A percentile compares a stretch with the other conserved stretches of the same genome.
Evolutionary conservation across 2,797 vertebrate genomes (phyloP).

Genomic region (Petrocephalus schoutedeni): DNA sequence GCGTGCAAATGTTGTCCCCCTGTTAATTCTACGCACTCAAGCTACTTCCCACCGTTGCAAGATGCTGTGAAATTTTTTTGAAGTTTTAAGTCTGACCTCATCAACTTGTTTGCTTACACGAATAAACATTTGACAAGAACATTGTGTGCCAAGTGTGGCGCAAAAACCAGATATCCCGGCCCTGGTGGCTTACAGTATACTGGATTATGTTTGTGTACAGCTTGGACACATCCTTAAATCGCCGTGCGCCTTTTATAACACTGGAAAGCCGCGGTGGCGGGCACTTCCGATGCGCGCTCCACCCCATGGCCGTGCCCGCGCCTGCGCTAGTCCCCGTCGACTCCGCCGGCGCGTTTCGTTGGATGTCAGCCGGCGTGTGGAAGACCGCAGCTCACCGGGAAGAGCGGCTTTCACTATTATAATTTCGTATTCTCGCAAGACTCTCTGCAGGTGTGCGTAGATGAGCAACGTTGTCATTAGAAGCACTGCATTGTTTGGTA

Average conservation of each 20-base stretch:
- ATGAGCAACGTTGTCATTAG: background rate
- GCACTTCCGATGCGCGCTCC: constrained; percentile 6
- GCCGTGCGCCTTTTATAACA: background rate
- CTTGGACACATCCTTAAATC: background rate
- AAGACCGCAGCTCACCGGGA: background rate
- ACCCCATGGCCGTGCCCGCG: background rate
- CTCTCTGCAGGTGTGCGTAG: constrained; percentile 26
- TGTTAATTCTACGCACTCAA: background rate
- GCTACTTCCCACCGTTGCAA: constrained; percentile 26
- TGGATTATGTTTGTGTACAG: background rate
- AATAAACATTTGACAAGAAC: background rate
- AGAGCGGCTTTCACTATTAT: background rate
- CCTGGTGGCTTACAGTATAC: background rate
- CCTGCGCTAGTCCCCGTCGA: constrained; percentile 15
- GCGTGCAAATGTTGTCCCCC: background rate
- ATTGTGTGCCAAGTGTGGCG: background rate
- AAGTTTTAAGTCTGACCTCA: background rate
- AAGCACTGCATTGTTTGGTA: constrained; percentile 1
- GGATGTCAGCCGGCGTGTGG: constrained; percentile 14
- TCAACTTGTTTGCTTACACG: background rate
- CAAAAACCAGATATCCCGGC: background rate
- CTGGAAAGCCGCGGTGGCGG: background rate
- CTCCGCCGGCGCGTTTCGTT: constrained; percentile 20
- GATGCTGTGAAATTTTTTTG: background rate
- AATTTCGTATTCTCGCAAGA: constrained; percentile 16